Conservation (phyloP, 2,888 invertebrate species). For the Sinodicranocentrus sp. region DNA sequence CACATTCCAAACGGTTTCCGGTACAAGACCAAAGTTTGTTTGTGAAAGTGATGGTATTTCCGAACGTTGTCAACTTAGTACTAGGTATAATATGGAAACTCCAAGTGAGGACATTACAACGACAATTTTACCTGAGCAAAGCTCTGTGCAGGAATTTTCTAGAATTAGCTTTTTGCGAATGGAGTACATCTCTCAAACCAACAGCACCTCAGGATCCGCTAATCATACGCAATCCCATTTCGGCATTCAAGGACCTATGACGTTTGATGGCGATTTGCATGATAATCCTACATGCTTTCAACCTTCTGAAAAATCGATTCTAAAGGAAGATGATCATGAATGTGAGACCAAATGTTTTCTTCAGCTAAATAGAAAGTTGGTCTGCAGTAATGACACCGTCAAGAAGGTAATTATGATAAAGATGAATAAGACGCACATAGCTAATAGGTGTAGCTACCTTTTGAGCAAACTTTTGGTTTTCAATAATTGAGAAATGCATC, state of each 20-base stretch:
- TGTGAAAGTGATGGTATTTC: slow-evolving; percentile 28
- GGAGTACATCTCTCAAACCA: too few relatives aligned
- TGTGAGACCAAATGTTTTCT: slow-evolving; percentile 69
- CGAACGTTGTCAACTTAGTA: slow-evolving; percentile 24
- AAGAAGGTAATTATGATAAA: slow-evolving; percentile 80
- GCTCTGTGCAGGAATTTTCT: too few relatives aligned
- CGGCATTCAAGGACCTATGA: slow-evolving; percentile 36
- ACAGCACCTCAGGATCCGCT: too few relatives aligned
- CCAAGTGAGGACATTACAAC: not conserved
- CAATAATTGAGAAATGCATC: too few relatives aligned
- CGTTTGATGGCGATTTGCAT: slow-evolving; percentile 33
- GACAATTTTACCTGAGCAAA: too few relatives aligned
- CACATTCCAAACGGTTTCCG: slow-evolving; percentile 26
- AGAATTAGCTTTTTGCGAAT: too few relatives aligned
- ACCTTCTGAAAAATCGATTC: not conserved
- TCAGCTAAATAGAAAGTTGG: slow-evolving; percentile 56
- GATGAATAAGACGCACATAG: too few relatives aligned
- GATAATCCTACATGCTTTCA: slow-evolving; percentile 37
- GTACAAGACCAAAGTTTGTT: slow-evolving; percentile 11
- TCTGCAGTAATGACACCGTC: slow-evolving; percentile 69
- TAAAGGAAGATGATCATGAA: not conserved
- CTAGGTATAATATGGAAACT: slow-evolving; percentile 6
- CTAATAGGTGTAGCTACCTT: too few relatives aligned
- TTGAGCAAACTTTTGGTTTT: too few relatives aligned
- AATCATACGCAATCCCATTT: slow-evolving; percentile 38